Percentiles rank a stretch among this genome's conserved stretches.
These are phyloP conservation scores for Mesochorus sp. DNA, from an alignment of 2,888 invertebrate genomes.

Conservation along the genomic window DNA sequence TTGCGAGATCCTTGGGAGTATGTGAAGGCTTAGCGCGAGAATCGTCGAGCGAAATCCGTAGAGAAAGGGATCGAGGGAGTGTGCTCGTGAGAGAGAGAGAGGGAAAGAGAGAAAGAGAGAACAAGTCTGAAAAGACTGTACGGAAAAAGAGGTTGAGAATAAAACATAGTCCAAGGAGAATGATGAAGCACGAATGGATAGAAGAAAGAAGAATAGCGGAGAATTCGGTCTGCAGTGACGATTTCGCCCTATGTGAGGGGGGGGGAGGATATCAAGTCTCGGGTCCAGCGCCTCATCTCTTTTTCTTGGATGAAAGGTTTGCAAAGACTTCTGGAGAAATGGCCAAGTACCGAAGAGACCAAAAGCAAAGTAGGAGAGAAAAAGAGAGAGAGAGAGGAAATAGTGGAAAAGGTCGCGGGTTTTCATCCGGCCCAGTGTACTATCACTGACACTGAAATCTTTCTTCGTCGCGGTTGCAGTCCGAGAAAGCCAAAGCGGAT, in stretches of 20 bases:
- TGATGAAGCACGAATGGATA: slow-evolving; percentile 5
- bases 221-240: slow-evolving; percentile 42
- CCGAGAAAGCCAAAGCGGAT: slow-evolving; percentile 32
- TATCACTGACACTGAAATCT: not conserved
- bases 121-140: not conserved
- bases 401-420: slow-evolving; percentile 41
- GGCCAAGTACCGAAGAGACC: slow-evolving; percentile 64
- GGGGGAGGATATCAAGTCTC: slow-evolving; percentile 32
- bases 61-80: not conserved
- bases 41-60: slow-evolving; percentile 9
- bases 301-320: slow-evolving; percentile 63
- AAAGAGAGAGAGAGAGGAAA: too few relatives aligned
- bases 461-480: not conserved
- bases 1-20: not conserved
- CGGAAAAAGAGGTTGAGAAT: slow-evolving; percentile 7
- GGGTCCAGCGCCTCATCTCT: slow-evolving; percentile 45
- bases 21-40: not conserved
- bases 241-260: slow-evolving; percentile 6
- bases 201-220: not conserved
- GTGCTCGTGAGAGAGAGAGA: not conserved
- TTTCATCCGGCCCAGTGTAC: slow-evolving; percentile 15
- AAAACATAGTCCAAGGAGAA: slow-evolving; percentile 17
- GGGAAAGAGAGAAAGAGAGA: not conserved
- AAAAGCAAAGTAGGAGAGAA: too few relatives aligned
- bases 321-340: slow-evolving; percentile 59